A percentile compares a stretch with the other conserved stretches of the same genome.
Conservation (phyloP, 2,797 vertebrate genomes). For the Cossypha caffra region DNA sequence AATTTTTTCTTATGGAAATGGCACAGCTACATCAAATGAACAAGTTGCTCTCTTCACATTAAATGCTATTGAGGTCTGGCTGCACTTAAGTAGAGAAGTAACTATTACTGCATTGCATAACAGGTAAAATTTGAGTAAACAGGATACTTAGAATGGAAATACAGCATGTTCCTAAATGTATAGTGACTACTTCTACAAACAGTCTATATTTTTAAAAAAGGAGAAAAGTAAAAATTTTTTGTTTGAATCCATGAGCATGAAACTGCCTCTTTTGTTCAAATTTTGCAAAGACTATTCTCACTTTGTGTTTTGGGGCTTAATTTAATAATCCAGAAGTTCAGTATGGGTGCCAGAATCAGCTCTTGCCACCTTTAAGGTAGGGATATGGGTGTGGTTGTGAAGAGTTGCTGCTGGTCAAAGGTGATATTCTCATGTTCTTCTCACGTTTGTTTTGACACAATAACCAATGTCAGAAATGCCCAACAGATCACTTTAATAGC, state of each 20-base stretch:
- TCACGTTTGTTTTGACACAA: neutral
- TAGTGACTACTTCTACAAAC: neutral
- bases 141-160: neutral
- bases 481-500: neutral
- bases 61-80: neutral
- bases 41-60: neutral
- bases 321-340: neutral
- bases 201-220: accelerated
- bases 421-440: neutral
- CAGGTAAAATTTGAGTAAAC: neutral
- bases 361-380: neutral
- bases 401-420: neutral
- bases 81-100: neutral
- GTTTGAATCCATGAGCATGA: neutral
- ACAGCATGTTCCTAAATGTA: neutral
- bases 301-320: neutral
- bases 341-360: neutral
- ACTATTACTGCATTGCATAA: neutral
- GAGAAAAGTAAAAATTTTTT: neutral
- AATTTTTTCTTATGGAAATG: neutral
- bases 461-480: neutral
- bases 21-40: neutral
- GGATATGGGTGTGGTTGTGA: neutral
- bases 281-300: neutral
- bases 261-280: neutral